Evolutionary conservation across 2,113 vertebrate species (phyloP), one percentile per base, ranked within the genome.

Genomic region (Leucosticte australis): DNA sequence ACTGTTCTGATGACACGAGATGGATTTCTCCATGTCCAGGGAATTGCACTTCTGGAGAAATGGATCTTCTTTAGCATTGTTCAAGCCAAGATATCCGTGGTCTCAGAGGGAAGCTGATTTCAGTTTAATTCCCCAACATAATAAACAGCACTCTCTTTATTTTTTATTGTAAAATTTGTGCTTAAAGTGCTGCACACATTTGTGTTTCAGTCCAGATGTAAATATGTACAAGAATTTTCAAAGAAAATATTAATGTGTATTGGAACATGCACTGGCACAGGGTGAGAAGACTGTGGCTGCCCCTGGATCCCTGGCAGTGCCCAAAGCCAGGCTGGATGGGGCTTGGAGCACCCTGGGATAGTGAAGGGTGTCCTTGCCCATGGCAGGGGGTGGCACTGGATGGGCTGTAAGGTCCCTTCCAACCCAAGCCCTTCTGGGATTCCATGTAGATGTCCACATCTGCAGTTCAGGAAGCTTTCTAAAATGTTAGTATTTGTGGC

Each of bases 341-440:
- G 4, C 27, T 60, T 44, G 55, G 63, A 77, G 33, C 39, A 33
- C 0, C 27, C 28, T 53, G 64, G 64, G 13, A 0, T 0, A 4
- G 33, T 39, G 39, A 28, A 9, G 62, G 22, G 5, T 69, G 73
- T 39, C 33, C 31, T 37, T 77, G 46, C 17, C 27, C 23, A 33
- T 53, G 64, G 19, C 18, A 69, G 18, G 15, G 15, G 4, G 3
- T 11, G 64, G 28, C 1, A 28, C 6, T 39, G n/a, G 27, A 7
- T 28, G 47, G 4, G 8, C 10, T 62, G 30, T 70, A 0, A 24
- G 9, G 0, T 70, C 24, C 23, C 15, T 70, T 20, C 23, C 41
- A 26, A 0, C 28, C n/a, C 23, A 47, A 63, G 63, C 2, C 8
- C 11, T 9, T 13, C 30, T 9, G 9, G 7, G n/a, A 44, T 41